phyloP scores from a whole-genome alignment of 2,888 invertebrate species.

The Chelonus formosanus region DNA sequence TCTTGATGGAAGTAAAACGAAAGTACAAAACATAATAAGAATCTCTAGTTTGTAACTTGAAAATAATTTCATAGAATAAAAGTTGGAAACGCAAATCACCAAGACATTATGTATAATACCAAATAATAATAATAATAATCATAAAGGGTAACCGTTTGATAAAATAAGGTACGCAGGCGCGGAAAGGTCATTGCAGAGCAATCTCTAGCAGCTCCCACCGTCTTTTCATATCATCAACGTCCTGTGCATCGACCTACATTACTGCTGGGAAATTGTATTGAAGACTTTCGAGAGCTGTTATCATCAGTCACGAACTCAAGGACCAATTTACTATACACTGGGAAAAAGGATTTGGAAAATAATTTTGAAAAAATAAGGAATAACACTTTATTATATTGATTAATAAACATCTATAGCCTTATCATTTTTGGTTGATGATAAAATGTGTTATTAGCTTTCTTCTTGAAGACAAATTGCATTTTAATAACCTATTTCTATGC shows the following conservation, averaged over 20 bases:
- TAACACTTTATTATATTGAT: conserved; percentile 1
- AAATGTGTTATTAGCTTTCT: conserved; percentile 15
- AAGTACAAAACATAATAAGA: no score
- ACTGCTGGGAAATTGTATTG: conserved; percentile 14
- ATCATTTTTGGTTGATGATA: conserved; percentile 10
- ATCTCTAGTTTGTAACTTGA: no score
- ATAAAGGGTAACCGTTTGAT: not conserved
- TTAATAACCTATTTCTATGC: conserved; percentile 47
- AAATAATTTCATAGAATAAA: not conserved
- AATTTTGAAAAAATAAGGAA: no score
- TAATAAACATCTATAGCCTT: not conserved
- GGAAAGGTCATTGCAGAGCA: conserved; percentile 30
- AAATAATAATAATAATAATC: conserved; percentile 1
- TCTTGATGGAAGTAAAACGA: no score
- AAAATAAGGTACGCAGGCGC: conserved; percentile 29
- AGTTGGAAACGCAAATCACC: conserved; percentile 13
- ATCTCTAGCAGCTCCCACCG: conserved; percentile 15
- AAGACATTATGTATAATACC: not conserved
- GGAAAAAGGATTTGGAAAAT: no score
- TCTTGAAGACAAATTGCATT: conserved; percentile 39
- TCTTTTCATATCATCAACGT: conserved; percentile 13
- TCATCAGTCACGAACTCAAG: not conserved
- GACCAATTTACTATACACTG: not conserved
- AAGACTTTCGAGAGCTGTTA: conserved; percentile 1
- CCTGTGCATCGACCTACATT: conserved; percentile 29